Evolutionary conservation across 2,888 invertebrate genomes (phyloP).

Genomic region (Anarsia innoxiella): DNA sequence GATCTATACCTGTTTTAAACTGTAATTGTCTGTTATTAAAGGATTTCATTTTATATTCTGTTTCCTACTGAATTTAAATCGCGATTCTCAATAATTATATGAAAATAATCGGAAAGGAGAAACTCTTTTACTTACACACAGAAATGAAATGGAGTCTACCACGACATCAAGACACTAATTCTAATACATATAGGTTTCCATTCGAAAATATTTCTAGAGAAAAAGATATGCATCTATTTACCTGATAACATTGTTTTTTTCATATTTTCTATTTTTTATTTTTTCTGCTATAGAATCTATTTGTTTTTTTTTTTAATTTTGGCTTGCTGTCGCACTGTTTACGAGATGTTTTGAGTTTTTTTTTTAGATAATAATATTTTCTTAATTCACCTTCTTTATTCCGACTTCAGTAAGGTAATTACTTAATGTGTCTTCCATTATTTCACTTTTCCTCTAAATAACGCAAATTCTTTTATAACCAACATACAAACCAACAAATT

Average conservation of each 20-base stretch:
- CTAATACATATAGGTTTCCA: conserved; percentile 62
- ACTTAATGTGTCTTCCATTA: too few relatives aligned
- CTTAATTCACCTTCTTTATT: too few relatives aligned
- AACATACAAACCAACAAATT: too few relatives aligned
- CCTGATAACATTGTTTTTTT: conserved; percentile 56
- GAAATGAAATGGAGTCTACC: conserved; percentile 55
- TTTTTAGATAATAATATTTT: too few relatives aligned
- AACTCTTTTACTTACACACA: conserved; percentile 26
- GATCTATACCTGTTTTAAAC: too few relatives aligned
- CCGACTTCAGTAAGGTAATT: too few relatives aligned
- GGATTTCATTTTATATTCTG: neutral
- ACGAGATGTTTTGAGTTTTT: too few relatives aligned
- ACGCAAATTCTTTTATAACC: too few relatives aligned
- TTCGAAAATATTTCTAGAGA: conserved; percentile 70
- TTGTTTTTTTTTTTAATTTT: conserved; percentile 23
- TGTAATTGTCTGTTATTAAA: neutral
- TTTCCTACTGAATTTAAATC: too few relatives aligned
- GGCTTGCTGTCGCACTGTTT: conserved; percentile 53
- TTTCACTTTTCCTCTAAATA: too few relatives aligned
- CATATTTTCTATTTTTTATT: conserved; percentile 30
- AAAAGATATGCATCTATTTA: conserved; percentile 74
- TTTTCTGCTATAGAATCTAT: conserved; percentile 54
- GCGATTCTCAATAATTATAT: neutral
- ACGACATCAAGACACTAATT: conserved; percentile 65
- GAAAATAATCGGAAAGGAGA: conserved; percentile 2